Evolutionary conservation across 2,113 vertebrate species (phyloP).

Genomic region (Chinchilla lanigera): DNA sequence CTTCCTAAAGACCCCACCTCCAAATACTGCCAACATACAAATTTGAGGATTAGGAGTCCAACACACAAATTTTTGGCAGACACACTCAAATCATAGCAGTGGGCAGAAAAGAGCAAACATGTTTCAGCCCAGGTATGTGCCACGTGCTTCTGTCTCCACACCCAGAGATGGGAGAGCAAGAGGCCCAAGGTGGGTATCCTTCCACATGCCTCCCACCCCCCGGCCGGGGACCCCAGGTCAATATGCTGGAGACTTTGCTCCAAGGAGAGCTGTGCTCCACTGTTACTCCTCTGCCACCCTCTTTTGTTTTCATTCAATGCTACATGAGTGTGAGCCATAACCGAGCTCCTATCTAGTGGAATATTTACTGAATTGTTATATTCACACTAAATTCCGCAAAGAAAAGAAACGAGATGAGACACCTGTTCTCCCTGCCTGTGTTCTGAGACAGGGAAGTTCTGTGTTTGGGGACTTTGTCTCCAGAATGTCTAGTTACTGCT

Average conservation of each 20-base stretch:
- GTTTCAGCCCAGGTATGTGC: background rate
- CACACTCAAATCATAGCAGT: background rate
- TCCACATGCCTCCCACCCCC: background rate
- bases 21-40: background rate
- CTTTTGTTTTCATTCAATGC: background rate
- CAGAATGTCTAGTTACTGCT: background rate
- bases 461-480: background rate
- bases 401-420: background rate
- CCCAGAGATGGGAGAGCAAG: background rate
- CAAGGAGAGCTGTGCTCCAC: background rate
- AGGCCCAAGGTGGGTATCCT: background rate
- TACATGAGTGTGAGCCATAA: background rate
- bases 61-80: background rate
- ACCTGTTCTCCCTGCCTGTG: background rate
- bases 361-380: background rate
- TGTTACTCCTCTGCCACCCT: background rate
- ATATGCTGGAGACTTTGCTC: background rate
- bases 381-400: background rate
- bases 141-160: rapidly evolving
- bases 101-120: background rate
- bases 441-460: background rate
- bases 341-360: background rate
- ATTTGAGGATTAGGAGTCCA: background rate
- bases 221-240: too few relatives aligned
- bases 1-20: background rate